These are phyloP conservation scores for Chaenogobius annularis DNA, from an alignment of 2,113 vertebrate species.

Conservation along the genomic window DNA sequence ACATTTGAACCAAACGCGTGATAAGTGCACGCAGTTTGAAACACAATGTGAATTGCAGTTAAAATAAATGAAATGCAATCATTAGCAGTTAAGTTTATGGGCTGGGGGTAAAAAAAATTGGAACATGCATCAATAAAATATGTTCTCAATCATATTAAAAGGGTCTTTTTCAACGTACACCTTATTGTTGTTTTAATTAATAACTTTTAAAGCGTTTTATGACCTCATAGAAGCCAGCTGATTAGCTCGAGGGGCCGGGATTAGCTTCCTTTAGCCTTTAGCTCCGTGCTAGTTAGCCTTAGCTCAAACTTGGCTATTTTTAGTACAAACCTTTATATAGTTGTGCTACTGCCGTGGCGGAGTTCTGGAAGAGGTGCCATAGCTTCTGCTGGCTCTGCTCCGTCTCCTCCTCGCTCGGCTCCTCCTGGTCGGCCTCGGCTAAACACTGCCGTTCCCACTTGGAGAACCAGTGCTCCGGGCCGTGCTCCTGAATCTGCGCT, in stretches of 20 bases:
- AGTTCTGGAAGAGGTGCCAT: constrained; percentile 95
- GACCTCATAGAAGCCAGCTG: not conserved
- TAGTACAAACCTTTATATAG: constrained; percentile 89
- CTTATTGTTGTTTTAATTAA: no score
- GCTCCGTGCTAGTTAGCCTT: constrained; percentile 18
- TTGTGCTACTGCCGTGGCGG: constrained; percentile 94
- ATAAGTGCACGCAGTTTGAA: no score
- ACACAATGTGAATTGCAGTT: no score
- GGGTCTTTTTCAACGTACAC: no score
- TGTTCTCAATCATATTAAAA: no score
- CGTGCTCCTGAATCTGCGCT: constrained; percentile 94
- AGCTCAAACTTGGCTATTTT: constrained; percentile 28
- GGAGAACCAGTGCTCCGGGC: constrained; percentile 96
- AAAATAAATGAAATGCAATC: no score
- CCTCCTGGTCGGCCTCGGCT: constrained; percentile 89
- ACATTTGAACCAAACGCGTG: no score
- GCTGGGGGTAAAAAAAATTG: no score
- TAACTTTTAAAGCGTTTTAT: not conserved
- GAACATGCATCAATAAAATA: no score
- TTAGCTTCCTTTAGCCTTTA: constrained; percentile 45
- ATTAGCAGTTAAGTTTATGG: no score
- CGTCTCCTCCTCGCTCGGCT: constrained; percentile 84
- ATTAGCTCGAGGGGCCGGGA: not conserved
- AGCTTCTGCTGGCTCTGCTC: constrained; percentile 90
- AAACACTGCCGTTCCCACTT: constrained; percentile 97